Conservation (phyloP, 92 coral and sea anemone species). For the Bergia sp. region DNA sequence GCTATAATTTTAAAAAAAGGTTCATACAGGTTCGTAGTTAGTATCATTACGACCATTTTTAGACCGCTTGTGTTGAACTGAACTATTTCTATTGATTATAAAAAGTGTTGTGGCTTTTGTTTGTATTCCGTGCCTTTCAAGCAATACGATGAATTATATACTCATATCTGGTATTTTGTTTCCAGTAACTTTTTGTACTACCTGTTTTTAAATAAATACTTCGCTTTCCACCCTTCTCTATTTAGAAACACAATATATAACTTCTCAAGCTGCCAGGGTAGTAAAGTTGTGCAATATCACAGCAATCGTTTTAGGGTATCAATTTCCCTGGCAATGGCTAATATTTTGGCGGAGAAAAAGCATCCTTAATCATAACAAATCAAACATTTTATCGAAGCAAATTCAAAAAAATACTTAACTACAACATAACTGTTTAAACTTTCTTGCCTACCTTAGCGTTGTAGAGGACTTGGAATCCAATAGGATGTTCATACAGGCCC, state of each 20-base stretch:
- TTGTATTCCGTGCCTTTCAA: neutral
- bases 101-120: neutral
- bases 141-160: neutral
- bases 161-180: neutral
- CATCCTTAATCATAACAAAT: neutral
- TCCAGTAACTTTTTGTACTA: too few relatives aligned
- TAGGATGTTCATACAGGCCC: constrained; percentile 27
- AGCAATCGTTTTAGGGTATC: neutral
- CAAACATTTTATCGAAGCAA: neutral
- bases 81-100: too few relatives aligned
- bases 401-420: neutral
- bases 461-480: constrained; percentile 44
- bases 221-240: too few relatives aligned
- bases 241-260: too few relatives aligned
- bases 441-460: constrained; percentile 33
- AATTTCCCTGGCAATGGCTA: neutral
- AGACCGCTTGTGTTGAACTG: too few relatives aligned
- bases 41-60: too few relatives aligned
- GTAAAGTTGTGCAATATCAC: neutral
- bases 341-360: too few relatives aligned
- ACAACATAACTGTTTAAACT: neutral
- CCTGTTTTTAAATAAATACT: too few relatives aligned
- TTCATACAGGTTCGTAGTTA: too few relatives aligned
- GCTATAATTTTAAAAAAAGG: too few relatives aligned
- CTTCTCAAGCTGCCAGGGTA: too few relatives aligned